These are phyloP conservation scores for Cyanoderma ruficeps DNA, from an alignment of 2,113 vertebrate genomes.

Conservation along the genomic window DNA sequence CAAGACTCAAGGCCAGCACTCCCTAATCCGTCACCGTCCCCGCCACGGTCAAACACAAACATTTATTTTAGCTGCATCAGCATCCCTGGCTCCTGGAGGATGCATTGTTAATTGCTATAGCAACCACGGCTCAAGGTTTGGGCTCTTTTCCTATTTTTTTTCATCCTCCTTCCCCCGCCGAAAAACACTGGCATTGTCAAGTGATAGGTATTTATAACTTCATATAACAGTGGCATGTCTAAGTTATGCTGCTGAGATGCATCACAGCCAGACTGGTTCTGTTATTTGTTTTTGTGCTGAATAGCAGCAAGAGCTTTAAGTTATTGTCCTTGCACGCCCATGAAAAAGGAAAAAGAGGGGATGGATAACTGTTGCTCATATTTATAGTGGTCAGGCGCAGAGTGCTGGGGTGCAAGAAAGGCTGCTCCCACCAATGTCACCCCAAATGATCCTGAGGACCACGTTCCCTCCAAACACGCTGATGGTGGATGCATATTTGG, in stretches of 20 bases:
- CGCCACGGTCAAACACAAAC: constrained; percentile 68
- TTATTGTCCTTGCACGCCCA: constrained; percentile 53
- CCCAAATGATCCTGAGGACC: not conserved
- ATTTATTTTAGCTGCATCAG: constrained; percentile 81
- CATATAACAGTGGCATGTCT: constrained; percentile 57
- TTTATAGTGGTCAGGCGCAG: constrained; percentile 24
- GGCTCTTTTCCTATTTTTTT: not conserved
- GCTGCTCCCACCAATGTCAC: constrained; percentile 13
- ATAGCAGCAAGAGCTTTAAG: constrained; percentile 67
- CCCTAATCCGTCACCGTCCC: constrained; percentile 76
- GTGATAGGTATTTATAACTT: constrained; percentile 78
- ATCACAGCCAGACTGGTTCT: constrained; percentile 57
- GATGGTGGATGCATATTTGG: not conserved
- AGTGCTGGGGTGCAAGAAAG: not conserved
- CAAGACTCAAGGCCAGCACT: constrained; percentile 73
- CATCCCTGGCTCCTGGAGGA: constrained; percentile 65
- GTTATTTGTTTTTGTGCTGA: constrained; percentile 74
- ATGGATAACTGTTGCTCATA: constrained; percentile 61
- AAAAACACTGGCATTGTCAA: constrained; percentile 66
- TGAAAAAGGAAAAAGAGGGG: constrained; percentile 20
- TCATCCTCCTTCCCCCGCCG: not conserved
- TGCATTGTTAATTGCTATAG: constrained; percentile 72
- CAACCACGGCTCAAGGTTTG: constrained; percentile 57
- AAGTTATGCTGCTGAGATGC: constrained; percentile 59
- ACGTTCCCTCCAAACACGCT: not conserved